Evolutionary conservation across 2,113 vertebrate genomes (phyloP).

Genomic region (Protomyctophum bolini): DNA sequence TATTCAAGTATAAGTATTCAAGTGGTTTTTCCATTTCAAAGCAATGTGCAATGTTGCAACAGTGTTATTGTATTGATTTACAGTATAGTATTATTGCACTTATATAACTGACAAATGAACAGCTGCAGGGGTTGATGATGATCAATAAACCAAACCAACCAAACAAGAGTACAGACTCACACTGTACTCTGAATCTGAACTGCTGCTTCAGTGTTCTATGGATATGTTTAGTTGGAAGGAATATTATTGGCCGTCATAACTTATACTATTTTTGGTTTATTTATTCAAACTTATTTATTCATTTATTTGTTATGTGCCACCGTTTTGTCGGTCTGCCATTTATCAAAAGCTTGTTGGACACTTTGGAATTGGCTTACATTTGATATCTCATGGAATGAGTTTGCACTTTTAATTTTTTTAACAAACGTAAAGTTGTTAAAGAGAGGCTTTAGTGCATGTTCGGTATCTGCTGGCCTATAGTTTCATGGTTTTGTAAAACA

Average conservation of each 20-base stretch:
- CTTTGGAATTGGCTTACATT: slow-evolving; percentile 52
- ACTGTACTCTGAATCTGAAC: slow-evolving; percentile 26
- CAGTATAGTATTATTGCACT: slow-evolving; percentile 27
- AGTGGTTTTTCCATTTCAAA: slow-evolving; percentile 18
- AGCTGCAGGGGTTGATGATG: slow-evolving; percentile 10
- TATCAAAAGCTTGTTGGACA: slow-evolving; percentile 37
- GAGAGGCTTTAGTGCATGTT: slow-evolving; percentile 63
- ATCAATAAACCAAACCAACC: slow-evolving; percentile 50
- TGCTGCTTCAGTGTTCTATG: slow-evolving; percentile 14
- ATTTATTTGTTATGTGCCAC: slow-evolving; percentile 51
- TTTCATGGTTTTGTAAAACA: too few relatives aligned
- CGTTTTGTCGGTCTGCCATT: slow-evolving; percentile 30
- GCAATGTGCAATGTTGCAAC: slow-evolving; percentile 38
- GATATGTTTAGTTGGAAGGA: slow-evolving; percentile 7
- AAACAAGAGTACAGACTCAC: slow-evolving; percentile 47
- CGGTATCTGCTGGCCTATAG: slow-evolving; percentile 33
- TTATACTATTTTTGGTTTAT: slow-evolving; percentile 39
- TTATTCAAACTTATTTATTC: slow-evolving; percentile 56
- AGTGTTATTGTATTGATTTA: slow-evolving; percentile 38
- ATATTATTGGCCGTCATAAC: slow-evolving; percentile 9
- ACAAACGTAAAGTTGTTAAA: slow-evolving; percentile 47
- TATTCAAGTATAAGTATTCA: slow-evolving; percentile 4
- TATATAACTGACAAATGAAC: slow-evolving; percentile 17
- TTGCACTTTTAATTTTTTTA: slow-evolving; percentile 59
- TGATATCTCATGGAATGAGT: slow-evolving; percentile 43